Evolutionary conservation across 1,140 invertebrate species (phyloP).

Genomic region (Paralvinella palmiformis): DNA sequence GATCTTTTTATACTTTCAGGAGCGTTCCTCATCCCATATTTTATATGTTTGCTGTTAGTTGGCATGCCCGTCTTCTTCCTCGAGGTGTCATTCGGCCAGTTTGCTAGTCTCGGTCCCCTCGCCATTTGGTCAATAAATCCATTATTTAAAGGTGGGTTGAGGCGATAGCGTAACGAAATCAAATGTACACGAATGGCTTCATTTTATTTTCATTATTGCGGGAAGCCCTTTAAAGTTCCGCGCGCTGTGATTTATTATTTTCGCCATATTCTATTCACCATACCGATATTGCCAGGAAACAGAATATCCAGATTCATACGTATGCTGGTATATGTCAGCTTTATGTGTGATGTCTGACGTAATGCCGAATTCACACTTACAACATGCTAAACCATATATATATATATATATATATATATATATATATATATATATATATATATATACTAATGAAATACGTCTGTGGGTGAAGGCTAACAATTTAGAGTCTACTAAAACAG

Average conservation of each 20-base stretch:
- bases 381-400: background rate
- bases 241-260: background rate
- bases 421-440: background rate
- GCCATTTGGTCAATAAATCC: conserved; percentile 41
- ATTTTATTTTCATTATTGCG: background rate
- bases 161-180: background rate
- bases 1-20: no score
- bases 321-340: background rate
- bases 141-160: conserved; percentile 49
- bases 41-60: conserved; percentile 30
- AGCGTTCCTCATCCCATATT: conserved; percentile 36
- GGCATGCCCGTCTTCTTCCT: conserved; percentile 38
- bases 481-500: no score
- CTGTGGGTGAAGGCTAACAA: no score
- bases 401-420: background rate
- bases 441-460: no score
- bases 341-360: background rate
- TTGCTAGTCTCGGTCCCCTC: conserved; percentile 34
- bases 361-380: background rate
- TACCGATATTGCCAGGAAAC: background rate
- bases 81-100: conserved; percentile 36
- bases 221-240: background rate
- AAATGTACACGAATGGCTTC: background rate
- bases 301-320: background rate
- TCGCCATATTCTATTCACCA: background rate